Evolutionary conservation across 2,797 vertebrate genomes (phyloP).

Genomic region (Rhadinocentrus ornatus): DNA sequence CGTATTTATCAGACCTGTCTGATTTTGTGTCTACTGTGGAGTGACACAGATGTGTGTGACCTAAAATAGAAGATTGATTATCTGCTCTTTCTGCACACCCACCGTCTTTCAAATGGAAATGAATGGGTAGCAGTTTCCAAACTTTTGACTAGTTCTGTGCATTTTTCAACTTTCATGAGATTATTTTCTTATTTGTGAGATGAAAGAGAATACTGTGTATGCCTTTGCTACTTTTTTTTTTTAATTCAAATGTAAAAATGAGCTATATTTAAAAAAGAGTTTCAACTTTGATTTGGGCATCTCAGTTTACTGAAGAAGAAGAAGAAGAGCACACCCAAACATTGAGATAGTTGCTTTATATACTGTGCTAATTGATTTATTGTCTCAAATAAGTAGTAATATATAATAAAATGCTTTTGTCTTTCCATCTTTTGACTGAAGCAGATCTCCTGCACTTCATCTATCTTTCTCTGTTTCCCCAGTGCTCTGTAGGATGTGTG

Average conservation of each 20-base stretch:
- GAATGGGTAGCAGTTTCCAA: neutral
- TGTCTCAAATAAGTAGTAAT: conserved; percentile 18
- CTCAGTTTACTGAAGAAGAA: neutral
- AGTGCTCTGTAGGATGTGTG: conserved; percentile 25
- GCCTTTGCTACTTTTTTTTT: neutral
- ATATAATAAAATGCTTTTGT: conserved; percentile 15
- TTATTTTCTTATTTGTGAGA: neutral
- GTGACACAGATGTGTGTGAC: neutral
- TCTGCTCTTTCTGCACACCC: neutral
- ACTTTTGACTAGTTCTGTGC: neutral
- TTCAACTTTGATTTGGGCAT: neutral
- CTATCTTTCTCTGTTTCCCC: conserved; percentile 28
- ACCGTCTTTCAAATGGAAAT: neutral
- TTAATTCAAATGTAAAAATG: neutral
- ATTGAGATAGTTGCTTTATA: conserved; percentile 11
- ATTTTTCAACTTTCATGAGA: neutral
- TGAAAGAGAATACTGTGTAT: neutral
- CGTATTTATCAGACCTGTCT: conserved; percentile 15
- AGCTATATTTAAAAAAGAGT: no score
- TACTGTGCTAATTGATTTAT: conserved; percentile 25
- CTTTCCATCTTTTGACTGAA: conserved; percentile 10
- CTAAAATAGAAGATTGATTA: conserved; percentile 30
- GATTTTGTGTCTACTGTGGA: conserved; percentile 4
- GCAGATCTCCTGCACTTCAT: conserved; percentile 33
- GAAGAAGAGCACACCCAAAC: neutral